These are phyloP conservation scores for Oryzias javanicus DNA, from an alignment of 2,113 vertebrate species.

Conservation along the genomic window DNA sequence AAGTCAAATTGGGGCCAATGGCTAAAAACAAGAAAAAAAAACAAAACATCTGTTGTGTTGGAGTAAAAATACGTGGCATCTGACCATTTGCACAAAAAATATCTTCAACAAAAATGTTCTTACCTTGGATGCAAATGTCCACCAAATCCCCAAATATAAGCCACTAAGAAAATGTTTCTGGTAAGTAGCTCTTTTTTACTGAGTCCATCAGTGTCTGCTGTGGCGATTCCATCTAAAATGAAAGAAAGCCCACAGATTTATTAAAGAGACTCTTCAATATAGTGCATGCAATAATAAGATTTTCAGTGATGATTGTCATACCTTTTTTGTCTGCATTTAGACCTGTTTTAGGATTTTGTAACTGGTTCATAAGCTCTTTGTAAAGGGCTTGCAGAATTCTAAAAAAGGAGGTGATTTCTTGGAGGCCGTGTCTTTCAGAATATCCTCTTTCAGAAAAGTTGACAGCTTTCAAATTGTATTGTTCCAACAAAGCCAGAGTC, in stretches of 20 bases:
- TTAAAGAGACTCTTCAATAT: not conserved
- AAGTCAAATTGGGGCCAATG: slow-evolving; percentile 77
- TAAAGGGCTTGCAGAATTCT: slow-evolving; percentile 78
- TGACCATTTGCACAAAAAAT: not conserved
- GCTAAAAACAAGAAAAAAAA: slow-evolving; percentile 55
- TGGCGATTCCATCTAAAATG: slow-evolving; percentile 5
- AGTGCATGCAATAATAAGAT: not conserved
- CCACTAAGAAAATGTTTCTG: slow-evolving; percentile 79
- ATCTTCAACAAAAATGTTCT: not conserved
- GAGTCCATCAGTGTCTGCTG: slow-evolving; percentile 8
- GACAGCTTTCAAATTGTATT: slow-evolving; percentile 54
- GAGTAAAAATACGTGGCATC: not conserved
- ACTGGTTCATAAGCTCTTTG: slow-evolving; percentile 54
- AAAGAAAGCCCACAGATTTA: not conserved
- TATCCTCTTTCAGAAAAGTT: slow-evolving; percentile 46
- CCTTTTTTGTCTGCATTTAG: slow-evolving; percentile 32
- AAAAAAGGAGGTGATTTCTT: slow-evolving; percentile 77
- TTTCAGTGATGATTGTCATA: slow-evolving; percentile 13
- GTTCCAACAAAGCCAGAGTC: slow-evolving; percentile 66
- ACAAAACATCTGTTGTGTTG: not conserved
- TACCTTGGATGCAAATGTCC: slow-evolving; percentile 82
- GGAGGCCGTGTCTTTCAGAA: slow-evolving; percentile 57
- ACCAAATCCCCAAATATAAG: slow-evolving; percentile 86
- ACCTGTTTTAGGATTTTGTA: slow-evolving; percentile 10
- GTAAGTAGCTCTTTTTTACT: slow-evolving; percentile 39